phyloP scores from a whole-genome alignment of 2,113 vertebrate genomes.

The Callopanchax toddi region DNA sequence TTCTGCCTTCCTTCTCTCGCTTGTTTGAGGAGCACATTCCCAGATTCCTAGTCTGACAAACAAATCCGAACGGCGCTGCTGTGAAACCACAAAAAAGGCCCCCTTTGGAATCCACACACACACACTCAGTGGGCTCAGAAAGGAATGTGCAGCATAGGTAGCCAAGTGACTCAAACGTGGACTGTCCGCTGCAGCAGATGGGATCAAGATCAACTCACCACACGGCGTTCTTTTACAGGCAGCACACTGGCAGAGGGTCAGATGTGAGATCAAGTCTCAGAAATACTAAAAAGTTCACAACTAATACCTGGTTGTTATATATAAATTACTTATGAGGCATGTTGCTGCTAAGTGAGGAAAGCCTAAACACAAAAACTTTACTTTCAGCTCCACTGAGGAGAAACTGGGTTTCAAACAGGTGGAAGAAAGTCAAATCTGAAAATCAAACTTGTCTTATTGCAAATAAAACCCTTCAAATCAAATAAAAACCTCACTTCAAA shows the following conservation, averaged over 20 bases:
- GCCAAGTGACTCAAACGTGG: slow-evolving; percentile 58
- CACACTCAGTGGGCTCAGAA: slow-evolving; percentile 38
- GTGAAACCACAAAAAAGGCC: slow-evolving; percentile 67
- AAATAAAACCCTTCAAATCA: neutral
- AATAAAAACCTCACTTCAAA: neutral
- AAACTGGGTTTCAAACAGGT: neutral
- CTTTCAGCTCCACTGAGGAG: neutral
- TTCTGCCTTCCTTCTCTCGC: slow-evolving; percentile 37
- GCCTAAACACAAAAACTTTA: slow-evolving; percentile 17
- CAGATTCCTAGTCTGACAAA: slow-evolving; percentile 75
- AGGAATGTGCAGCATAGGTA: slow-evolving; percentile 71
- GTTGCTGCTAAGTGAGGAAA: slow-evolving; percentile 1
- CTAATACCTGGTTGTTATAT: too few relatives aligned
- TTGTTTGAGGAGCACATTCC: slow-evolving; percentile 78
- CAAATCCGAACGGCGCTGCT: slow-evolving; percentile 69
- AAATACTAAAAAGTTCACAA: neutral
- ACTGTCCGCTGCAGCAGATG: slow-evolving; percentile 42
- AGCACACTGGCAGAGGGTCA: slow-evolving; percentile 13
- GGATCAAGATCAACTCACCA: slow-evolving; percentile 48
- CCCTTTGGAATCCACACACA: slow-evolving; percentile 48
- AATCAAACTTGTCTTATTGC: neutral
- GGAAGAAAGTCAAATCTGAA: neutral
- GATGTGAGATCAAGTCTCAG: slow-evolving; percentile 7
- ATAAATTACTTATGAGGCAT: slow-evolving; percentile 2
- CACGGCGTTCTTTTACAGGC: slow-evolving; percentile 49